Evolutionary conservation across 1,140 invertebrate species (phyloP).

Genomic region (Drosophila leontia): DNA sequence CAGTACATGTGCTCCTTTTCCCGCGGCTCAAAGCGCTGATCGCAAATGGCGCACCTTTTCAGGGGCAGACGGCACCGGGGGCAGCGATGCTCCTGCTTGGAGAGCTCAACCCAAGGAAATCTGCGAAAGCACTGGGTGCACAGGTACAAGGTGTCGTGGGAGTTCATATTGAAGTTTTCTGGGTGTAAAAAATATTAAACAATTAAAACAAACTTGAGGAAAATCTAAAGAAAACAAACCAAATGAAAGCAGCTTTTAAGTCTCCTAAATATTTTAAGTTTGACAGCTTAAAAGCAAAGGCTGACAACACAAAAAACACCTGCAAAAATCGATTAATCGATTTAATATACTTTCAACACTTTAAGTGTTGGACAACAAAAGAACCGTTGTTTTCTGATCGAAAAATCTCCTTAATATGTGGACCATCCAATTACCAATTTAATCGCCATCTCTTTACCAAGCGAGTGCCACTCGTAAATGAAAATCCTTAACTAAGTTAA

Average conservation of each 20-base stretch:
- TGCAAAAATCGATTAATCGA: accelerated
- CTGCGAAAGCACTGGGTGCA: slow-evolving; percentile 1
- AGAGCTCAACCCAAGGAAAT: background rate
- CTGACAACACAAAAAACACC: background rate
- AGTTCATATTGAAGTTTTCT: background rate
- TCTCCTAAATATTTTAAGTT: background rate
- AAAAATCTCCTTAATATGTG: slow-evolving; percentile 27
- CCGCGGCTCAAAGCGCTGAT: slow-evolving; percentile 9
- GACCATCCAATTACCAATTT: slow-evolving; percentile 47
- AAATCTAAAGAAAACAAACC: background rate
- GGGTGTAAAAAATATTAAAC: too few species aligned
- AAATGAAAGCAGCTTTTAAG: background rate
- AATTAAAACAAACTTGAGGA: background rate
- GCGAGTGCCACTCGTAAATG: slow-evolving; percentile 23
- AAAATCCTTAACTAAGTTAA: slow-evolving; percentile 53
- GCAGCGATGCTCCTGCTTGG: slow-evolving; percentile 13
- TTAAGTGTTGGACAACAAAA: slow-evolving; percentile 7
- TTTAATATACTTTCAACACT: slow-evolving; percentile 15
- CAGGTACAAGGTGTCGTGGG: background rate
- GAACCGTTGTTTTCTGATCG: background rate
- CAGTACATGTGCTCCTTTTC: background rate
- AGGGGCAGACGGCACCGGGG: background rate
- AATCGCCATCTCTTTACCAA: slow-evolving; percentile 40
- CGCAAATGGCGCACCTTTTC: slow-evolving; percentile 6
- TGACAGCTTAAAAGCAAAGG: background rate